Evolutionary conservation across 1,140 invertebrate species (phyloP).

Genomic region (Philotrypesis tridentata): DNA sequence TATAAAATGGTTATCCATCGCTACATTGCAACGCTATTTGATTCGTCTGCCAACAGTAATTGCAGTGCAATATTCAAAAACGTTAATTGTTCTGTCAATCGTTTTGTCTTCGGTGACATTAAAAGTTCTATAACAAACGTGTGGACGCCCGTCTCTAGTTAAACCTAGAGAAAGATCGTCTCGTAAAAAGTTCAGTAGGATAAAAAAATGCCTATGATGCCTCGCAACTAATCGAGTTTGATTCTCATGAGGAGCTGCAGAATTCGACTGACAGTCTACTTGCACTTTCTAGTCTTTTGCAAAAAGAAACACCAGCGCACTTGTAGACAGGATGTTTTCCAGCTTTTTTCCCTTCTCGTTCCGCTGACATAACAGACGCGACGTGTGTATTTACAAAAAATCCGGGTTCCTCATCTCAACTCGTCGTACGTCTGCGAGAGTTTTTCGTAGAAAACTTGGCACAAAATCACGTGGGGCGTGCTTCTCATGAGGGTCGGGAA

Average conservation of each 20-base stretch:
- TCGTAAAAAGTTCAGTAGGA: neutral
- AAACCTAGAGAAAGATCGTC: constrained; percentile 18
- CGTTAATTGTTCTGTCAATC: too few relatives aligned
- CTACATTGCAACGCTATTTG: too few relatives aligned
- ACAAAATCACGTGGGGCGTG: constrained; percentile 89
- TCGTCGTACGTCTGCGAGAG: constrained; percentile 73
- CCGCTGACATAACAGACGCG: neutral
- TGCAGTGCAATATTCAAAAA: neutral
- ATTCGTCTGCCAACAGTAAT: neutral
- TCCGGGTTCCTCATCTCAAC: constrained; percentile 3
- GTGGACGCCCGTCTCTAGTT: neutral
- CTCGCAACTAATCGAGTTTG: neutral
- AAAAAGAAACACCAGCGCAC: too few relatives aligned
- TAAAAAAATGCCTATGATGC: neutral
- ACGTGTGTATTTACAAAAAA: neutral
- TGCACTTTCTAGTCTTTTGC: neutral
- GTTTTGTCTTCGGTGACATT: too few relatives aligned
- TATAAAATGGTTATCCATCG: too few relatives aligned
- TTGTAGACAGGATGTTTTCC: too few relatives aligned
- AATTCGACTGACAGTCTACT: neutral
- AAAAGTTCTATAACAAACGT: too few relatives aligned
- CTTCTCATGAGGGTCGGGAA: constrained; percentile 86
- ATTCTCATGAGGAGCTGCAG: neutral
- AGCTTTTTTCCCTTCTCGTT: neutral
- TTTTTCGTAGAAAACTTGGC: constrained; percentile 88